Percentiles rank a stretch among this genome's conserved stretches.
phyloP scores from a whole-genome alignment of 23 tunicate genomes.

The Ascidia mentula region DNA sequence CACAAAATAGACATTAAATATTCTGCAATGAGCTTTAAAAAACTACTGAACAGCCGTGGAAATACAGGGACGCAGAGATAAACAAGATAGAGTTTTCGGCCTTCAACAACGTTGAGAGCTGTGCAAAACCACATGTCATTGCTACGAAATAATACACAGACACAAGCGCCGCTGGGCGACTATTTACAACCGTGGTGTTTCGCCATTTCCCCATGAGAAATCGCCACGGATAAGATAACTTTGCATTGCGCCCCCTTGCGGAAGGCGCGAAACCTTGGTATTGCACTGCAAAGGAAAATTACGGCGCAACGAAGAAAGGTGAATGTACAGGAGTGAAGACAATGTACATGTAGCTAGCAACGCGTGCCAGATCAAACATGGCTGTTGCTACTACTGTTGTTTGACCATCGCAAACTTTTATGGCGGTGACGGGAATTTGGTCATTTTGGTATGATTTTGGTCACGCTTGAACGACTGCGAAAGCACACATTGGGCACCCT shows the following conservation, averaged over 20 bases:
- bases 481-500: constrained; percentile 12
- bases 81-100: background rate
- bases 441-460: background rate
- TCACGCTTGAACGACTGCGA: background rate
- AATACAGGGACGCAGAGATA: background rate
- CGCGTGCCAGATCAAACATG: background rate
- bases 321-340: background rate
- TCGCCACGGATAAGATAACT: no score
- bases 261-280: background rate
- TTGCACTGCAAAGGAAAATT: background rate
- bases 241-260: background rate
- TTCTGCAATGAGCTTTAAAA: background rate
- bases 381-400: background rate
- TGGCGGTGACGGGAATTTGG: background rate
- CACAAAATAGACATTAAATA: constrained; percentile 2
- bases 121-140: constrained; percentile 51
- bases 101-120: constrained; percentile 10
- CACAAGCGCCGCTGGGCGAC: background rate
- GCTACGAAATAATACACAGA: constrained; percentile 20
- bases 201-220: no score
- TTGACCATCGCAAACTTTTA: background rate
- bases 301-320: background rate
- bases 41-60: no score
- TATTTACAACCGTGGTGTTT: constrained; percentile 3
- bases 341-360: constrained; percentile 3